Percentiles rank a stretch among this genome's conserved stretches.
phyloP scores from a whole-genome alignment of 2,888 invertebrate species.

The Drosophila birchii region DNA sequence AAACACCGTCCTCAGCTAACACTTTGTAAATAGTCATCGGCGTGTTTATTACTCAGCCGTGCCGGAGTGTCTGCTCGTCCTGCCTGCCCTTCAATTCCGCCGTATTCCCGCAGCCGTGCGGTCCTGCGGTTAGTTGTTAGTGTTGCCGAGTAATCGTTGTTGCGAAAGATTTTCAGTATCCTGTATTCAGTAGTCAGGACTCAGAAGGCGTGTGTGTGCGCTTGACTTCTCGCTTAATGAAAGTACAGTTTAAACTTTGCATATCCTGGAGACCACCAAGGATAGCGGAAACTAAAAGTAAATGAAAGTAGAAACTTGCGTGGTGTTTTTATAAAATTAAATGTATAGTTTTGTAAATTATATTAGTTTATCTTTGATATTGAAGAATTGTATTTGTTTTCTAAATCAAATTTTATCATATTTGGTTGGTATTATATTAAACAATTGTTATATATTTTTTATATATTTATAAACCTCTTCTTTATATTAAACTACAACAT shows the following conservation, averaged over 20 bases:
- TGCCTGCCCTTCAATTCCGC: constrained; percentile 4
- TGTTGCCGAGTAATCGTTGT: constrained; percentile 46
- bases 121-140: constrained; percentile 43
- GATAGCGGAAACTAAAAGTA: constrained; percentile 20
- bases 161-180: constrained; percentile 38
- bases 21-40: constrained; percentile 62
- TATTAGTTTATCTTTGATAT: no score
- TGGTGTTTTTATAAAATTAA: background rate
- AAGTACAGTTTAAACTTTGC: constrained; percentile 48
- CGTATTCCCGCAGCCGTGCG: constrained; percentile 22
- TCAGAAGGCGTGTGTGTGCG: constrained; percentile 8
- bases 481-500: background rate
- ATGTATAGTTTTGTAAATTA: background rate
- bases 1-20: constrained; percentile 51
- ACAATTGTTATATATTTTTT: no score
- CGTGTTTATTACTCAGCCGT: constrained; percentile 70
- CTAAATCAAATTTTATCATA: no score
- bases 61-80: constrained; percentile 47
- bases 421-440: no score
- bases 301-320: constrained; percentile 2
- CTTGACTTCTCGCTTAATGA: constrained; percentile 47
- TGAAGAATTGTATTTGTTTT: no score
- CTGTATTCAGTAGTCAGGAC: constrained; percentile 7
- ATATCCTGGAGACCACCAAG: constrained; percentile 6
- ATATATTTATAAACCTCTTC: background rate